Conservation (phyloP, 2,888 invertebrate species). For the Metacarcinus magister region DNA sequence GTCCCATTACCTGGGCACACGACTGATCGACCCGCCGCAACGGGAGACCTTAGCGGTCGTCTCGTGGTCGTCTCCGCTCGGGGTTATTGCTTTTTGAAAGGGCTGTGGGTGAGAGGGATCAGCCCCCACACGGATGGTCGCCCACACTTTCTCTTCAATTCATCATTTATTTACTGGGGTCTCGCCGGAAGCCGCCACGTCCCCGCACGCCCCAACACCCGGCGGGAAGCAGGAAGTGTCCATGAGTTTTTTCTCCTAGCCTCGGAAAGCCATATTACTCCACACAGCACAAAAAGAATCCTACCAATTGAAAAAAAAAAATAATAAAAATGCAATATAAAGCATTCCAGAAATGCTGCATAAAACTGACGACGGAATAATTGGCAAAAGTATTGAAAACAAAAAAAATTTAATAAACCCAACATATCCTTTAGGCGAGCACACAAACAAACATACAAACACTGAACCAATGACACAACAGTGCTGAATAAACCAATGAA, state of each 20-base stretch:
- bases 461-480: background rate
- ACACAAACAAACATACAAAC: background rate
- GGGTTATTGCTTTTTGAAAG: constrained; percentile 13
- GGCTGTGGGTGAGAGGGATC: background rate
- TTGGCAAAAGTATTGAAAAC: background rate
- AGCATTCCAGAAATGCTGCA: background rate
- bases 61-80: background rate
- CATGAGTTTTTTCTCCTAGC: background rate
- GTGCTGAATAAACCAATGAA: background rate
- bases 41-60: background rate
- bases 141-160: constrained; percentile 26
- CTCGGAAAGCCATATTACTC: background rate
- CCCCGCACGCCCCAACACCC: background rate
- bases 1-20: constrained; percentile 10
- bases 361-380: background rate
- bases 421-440: background rate
- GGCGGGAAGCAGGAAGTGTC: background rate
- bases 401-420: background rate
- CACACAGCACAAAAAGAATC: too few relatives aligned
- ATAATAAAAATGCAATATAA: background rate
- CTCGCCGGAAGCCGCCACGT: background rate
- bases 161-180: constrained; percentile 1
- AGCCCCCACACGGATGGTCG: constrained; percentile 12
- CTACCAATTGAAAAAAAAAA: background rate
- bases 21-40: background rate